Base-by-base conservation (phyloP, 2,113 vertebrate genomes). In the Smithornis capensis region DNA sequence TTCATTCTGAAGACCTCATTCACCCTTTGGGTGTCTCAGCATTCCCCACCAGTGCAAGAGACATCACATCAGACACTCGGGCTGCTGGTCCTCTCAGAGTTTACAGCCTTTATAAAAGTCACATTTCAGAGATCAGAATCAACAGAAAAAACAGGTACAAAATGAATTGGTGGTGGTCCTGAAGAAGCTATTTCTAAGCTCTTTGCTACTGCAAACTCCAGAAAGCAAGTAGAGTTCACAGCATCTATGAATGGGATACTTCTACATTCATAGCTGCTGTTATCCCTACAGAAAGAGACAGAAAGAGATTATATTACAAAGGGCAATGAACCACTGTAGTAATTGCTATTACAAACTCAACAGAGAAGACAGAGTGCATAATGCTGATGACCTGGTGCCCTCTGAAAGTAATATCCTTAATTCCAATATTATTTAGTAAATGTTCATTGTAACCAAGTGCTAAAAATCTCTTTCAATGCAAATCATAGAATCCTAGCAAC, bases 371-470 rank as follows among this genome's bases (percentile, higher is more conserved):
- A 81, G 64, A 89, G 80, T 40, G 27, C 69, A 75, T 84, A 89
- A 90, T 37, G 64, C 37, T 86, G 86, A 83, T 77, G 70, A 94
- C 53, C 85, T 71, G 22, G 37, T 73, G 80, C 64, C 76, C 76
- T 92, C 47, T 62, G 42, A 50, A 94, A 93, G 29, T 60, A 56
- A 78, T n/a, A 37, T 15, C 67, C 52, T 60, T 75, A 71, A 92
- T 87, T 92, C 71, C 73, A 60, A 23, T 88, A 89, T 75, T 93
- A 93, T 94, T 95, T 93, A 87, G 64, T 80, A 90, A 95, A 94
- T 40, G 44, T 78, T 92, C 63, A 75, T 78, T 82, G n/a, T 68
- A 89, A 92, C 47, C 56, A 89, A 91, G 50, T 13, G 24, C 38
- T 63, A 67, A 57, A 83, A 87, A 81, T 78, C 33, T 74, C 38